These are phyloP conservation scores for Copidosoma floridanum DNA, from an alignment of 1,140 invertebrate genomes.

Conservation along the genomic window DNA sequence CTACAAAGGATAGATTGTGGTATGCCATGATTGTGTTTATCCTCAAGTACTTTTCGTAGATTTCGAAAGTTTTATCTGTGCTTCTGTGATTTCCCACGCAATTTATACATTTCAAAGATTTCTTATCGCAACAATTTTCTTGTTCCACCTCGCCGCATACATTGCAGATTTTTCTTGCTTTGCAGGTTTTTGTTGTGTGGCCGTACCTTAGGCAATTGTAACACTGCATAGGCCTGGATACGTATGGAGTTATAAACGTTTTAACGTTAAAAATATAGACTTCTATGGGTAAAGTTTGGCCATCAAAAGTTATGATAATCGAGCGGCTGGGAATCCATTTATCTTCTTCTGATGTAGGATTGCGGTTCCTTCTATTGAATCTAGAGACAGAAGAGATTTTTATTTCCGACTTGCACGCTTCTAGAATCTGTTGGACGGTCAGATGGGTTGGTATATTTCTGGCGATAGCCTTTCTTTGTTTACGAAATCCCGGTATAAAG, in stretches of 20 bases:
- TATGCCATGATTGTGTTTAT: slow-evolving; percentile 22
- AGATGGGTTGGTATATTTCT: slow-evolving; percentile 11
- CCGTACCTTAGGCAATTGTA: slow-evolving; percentile 22
- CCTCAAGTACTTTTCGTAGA: slow-evolving; percentile 3
- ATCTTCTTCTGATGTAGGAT: not conserved
- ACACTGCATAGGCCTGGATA: slow-evolving; percentile 21
- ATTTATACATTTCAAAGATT: slow-evolving; percentile 13
- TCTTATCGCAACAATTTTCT: not conserved
- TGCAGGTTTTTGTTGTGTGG: slow-evolving; percentile 16
- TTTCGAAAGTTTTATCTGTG: not conserved
- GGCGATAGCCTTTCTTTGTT: not conserved
- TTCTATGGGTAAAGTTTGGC: slow-evolving; percentile 4
- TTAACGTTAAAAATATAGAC: slow-evolving; percentile 15
- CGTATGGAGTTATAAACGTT: slow-evolving; percentile 13
- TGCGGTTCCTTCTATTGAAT: slow-evolving; percentile 6
- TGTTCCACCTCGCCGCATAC: slow-evolving; percentile 20
- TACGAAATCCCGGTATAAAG: slow-evolving; percentile 18
- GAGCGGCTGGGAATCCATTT: slow-evolving; percentile 14
- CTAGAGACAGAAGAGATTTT: slow-evolving; percentile 2
- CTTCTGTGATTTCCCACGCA: slow-evolving; percentile 25
- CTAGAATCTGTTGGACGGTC: not conserved
- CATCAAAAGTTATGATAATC: slow-evolving; percentile 11
- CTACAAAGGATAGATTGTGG: slow-evolving; percentile 20
- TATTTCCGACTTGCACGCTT: not conserved
- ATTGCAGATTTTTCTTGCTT: slow-evolving; percentile 3